Conservation (phyloP, 2,888 invertebrate genomes). For the Drosophila sordidapex region DNA sequence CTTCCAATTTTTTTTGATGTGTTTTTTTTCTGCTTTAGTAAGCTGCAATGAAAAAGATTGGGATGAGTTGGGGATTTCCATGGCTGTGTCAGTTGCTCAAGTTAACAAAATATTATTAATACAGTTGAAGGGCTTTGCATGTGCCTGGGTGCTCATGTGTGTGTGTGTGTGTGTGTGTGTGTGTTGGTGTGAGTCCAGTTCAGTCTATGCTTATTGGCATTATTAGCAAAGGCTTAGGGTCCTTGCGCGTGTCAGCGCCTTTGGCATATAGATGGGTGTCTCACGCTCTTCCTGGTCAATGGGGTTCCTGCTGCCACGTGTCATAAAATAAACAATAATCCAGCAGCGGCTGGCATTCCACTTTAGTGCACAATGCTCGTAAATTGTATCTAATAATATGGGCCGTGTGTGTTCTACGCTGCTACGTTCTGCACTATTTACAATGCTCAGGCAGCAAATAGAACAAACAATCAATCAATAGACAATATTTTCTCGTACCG, state of each 20-base stretch:
- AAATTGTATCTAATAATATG: slow-evolving; percentile 81
- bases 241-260: slow-evolving; percentile 72
- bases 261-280: slow-evolving; percentile 36
- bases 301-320: slow-evolving; percentile 59
- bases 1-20: background rate
- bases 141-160: slow-evolving; percentile 5
- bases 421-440: slow-evolving; percentile 41
- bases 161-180: slow-evolving; percentile 8
- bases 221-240: slow-evolving; percentile 74
- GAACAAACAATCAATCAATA: slow-evolving; percentile 81
- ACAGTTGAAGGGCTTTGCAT: slow-evolving; percentile 47
- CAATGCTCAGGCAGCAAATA: slow-evolving; percentile 58
- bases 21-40: slow-evolving; percentile 39
- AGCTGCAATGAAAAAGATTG: slow-evolving; percentile 55
- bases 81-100: slow-evolving; percentile 32
- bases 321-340: slow-evolving; percentile 81
- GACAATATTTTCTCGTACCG: slow-evolving; percentile 72
- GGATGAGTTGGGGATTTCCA: slow-evolving; percentile 23
- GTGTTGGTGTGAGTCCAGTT: slow-evolving; percentile 12
- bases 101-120: slow-evolving; percentile 69
- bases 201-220: slow-evolving; percentile 66
- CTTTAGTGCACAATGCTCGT: slow-evolving; percentile 74
- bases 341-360: slow-evolving; percentile 77
- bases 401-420: slow-evolving; percentile 49
- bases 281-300: background rate